Base-by-base conservation (phyloP, 2,113 vertebrate species). In the Helogale parvula region DNA sequence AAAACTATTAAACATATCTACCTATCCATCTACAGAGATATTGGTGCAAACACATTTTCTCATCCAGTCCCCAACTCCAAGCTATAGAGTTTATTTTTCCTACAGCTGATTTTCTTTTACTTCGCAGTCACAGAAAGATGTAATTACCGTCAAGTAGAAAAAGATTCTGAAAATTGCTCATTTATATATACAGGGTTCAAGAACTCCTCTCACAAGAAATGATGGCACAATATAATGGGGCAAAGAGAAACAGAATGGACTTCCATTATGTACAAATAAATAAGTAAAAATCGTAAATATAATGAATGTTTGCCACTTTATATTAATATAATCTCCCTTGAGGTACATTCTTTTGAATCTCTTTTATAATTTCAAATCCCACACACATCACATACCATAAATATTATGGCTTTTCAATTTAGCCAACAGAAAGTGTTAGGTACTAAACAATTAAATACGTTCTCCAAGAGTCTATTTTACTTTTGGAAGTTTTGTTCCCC, bases 341-440 rank as follows among this genome's bases (percentile, higher is more conserved):
- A 91, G 17, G 5, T 80, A 31, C 7, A 74, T 57, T 91, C n/a
- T 45, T 96, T 88, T 41, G n/a, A 27, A 82, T 90, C 60, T 82
- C 63, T 65, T 82, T 86, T 47, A 33, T 33, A 91, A 82, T 41
- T 71, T 95, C 72, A 84, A 90, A 91, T 92, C n/a, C 23, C 9
- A 74, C n/a, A 72, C 72, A 57, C 15, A 65, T 77, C 17, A 81
- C 21, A 83, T 77, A 84, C 23, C 41, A 81, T 88, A 93, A 96
- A 95, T 97, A 96, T 94, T 96, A 92, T 21, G 41, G 45, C 27
- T 96, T 97, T 96, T 85, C 45, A 92, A 35, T 60, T 76, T 85
- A 25, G 65, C 54, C 50, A 93, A 76, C 33, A 96, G 47, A 96
- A 97, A 96, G 16, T 83, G 45, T 29, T 94, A 92, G n/a, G 65